Base-by-base conservation (phyloP, 2,113 vertebrate genomes). In the Puntigrus tetrazona region DNA sequence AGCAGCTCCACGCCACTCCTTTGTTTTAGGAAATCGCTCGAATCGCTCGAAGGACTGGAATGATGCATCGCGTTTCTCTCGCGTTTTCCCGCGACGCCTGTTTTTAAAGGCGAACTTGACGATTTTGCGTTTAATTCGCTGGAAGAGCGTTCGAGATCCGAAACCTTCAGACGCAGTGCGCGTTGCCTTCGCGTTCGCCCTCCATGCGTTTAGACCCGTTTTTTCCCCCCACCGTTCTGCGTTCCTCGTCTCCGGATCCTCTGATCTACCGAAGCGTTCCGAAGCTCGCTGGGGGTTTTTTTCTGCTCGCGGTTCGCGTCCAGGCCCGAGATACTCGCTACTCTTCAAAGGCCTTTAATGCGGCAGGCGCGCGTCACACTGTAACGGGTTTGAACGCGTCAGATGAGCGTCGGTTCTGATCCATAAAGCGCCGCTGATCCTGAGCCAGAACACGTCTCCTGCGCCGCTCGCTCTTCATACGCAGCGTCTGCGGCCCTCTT, bases 81-180 rank as follows among this genome's bases (percentile, higher is more conserved):
- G 90, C 88, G 89, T 88, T 91, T 92, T 86, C 88, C 92, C 86
- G 86, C 86, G 90, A 90, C 90, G 89, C 89, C 90, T 89, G 88
- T 90, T 86, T 88, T 84, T 92, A 86, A n/a, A 84, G 50, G 47
- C 61, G 20, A 79, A 74, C 20, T 73, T 27, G 20, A 41, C 9
- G 25, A 3, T n/a, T 78, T 52, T n/a, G 61, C 25, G 22, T 63
- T 63, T 14, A 11, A 41, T 70, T 70, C 43, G 18, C 25, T 43
- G 81, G 69, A 13, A 34, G 27, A 27, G 77, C 77, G 57, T 45
- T 79, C 4, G 59, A 45, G 59, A 47, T 11, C 38, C 8, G 41
- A 81, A n/a, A 0, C 77, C 59, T 47, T n/a, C 65, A 38, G 79
- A 52, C 79, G 63, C 36, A 63, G 29, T 45, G 29, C 9, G 77